A percentile compares a stretch with the other conserved stretches of the same genome.
Evolutionary conservation across 1,140 invertebrate genomes (phyloP).

Genomic region (Chrysoperla carnea): DNA sequence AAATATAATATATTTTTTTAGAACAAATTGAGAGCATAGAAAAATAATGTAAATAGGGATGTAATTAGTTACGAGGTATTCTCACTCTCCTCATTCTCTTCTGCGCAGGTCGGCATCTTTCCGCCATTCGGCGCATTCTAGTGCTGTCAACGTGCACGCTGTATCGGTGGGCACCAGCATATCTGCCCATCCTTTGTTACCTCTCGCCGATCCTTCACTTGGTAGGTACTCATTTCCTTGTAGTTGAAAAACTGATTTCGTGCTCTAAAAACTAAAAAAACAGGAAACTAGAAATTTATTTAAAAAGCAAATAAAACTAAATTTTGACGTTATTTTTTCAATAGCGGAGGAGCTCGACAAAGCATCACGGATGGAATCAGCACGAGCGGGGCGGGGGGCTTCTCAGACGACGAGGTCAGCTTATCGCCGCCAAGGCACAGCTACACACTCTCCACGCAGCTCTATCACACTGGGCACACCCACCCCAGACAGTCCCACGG

Average conservation of each 20-base stretch:
- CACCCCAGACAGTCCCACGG: background rate
- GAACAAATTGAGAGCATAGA: background rate
- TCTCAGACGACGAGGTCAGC: slow-evolving; percentile 25
- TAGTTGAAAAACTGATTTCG: too few species aligned
- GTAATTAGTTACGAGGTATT: too few species aligned
- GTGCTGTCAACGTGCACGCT: slow-evolving; percentile 20
- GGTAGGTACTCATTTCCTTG: background rate
- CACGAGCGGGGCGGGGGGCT: slow-evolving; percentile 4
- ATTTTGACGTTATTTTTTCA: background rate
- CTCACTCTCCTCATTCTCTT: slow-evolving; percentile 23
- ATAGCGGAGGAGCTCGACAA: background rate
- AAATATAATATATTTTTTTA: background rate
- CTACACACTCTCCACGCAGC: slow-evolving; percentile 18
- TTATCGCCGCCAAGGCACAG: slow-evolving; percentile 22
- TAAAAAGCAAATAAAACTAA: too few species aligned
- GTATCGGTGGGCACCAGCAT: slow-evolving; percentile 24
- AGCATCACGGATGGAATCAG: slow-evolving; percentile 4
- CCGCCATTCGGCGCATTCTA: slow-evolving; percentile 23
- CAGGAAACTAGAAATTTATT: too few species aligned
- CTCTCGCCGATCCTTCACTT: slow-evolving; percentile 15
- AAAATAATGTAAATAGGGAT: background rate
- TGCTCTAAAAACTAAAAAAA: too few species aligned
- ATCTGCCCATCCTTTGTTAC: slow-evolving; percentile 23
- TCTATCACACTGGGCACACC: background rate
- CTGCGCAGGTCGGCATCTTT: slow-evolving; percentile 22